Conservation (phyloP, 1,140 invertebrate genomes). For the Saccostrea cuccullata region DNA sequence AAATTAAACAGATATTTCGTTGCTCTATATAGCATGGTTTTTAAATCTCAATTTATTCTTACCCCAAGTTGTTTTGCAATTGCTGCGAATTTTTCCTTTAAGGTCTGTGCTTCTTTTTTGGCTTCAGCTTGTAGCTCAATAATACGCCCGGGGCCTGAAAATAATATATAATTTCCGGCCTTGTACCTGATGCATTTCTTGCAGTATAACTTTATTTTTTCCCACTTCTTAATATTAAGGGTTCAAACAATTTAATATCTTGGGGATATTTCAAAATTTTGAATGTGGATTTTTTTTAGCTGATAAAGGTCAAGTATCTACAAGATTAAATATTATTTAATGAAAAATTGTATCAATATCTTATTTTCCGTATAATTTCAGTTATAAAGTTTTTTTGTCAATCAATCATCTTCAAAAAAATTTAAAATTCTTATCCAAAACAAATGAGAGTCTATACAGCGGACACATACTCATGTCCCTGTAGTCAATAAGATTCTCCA, state of each 20-base stretch:
- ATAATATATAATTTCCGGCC: not conserved
- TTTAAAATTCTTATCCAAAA: not conserved
- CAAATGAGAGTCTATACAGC: not conserved
- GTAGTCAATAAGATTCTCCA: not conserved
- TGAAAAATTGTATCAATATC: no score
- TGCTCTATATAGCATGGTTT: no score
- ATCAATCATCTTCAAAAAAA: not conserved
- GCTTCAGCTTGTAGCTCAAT: not conserved
- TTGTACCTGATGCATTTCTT: no score
- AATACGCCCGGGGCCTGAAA: not conserved
- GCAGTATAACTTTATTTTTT: no score
- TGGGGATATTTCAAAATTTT: no score
- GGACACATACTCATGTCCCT: constrained; percentile 13
- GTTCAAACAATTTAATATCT: no score
- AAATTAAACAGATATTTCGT: no score
- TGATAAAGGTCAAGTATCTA: no score
- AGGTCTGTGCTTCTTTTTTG: not conserved
- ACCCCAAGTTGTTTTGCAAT: not conserved
- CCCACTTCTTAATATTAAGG: no score
- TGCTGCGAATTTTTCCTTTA: not conserved
- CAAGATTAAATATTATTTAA: no score
- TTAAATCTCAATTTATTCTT: not conserved
- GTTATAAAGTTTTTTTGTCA: not conserved
- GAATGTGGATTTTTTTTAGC: no score
- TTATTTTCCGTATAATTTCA: no score